Evolutionary conservation across 2,888 invertebrate species (phyloP), one percentile per base, ranked within the genome.

Genomic region (Nowickia ferox): DNA sequence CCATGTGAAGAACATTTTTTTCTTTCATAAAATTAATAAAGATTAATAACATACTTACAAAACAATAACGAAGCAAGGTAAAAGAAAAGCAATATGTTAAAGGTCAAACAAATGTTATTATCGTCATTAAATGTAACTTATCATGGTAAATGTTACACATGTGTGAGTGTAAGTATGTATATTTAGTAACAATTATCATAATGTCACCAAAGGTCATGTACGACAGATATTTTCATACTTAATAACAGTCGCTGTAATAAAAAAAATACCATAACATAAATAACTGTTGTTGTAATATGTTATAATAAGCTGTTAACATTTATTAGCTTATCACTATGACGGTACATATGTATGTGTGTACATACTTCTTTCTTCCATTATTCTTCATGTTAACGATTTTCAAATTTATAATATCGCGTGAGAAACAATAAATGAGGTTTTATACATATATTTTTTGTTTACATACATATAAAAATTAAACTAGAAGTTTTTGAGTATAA

Each of bases 191-290:
- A 48, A 22, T 68, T 38, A 38, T 51, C 17, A n/a, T 46, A 61
- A 74, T 55, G 38, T 46, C 48, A 38, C n/a, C 11, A 46, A 72
- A 74, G 46, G 72, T 74, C 30, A 51, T 51, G 17, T 68, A 19
- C 5, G 40, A 30, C 30, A 30, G 6, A 38, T 17, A 30, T 5
- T 19, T 53, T 53, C 11, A 19, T 8, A n/a, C 9, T 19, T 19
- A 9, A 53, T 11, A 53, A 53, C 11, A 19, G 19, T 30, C 30
- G 30, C 30, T 6, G 30, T 30, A 6, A 30, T 30, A 30, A 30
- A 30, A 19, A 53, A 53, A 22, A 53, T 53, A 53, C 0, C 19
- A 53, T n/a, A 40, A 68, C 38, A 68, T 51, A 30, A 68, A 53
- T 30, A 57, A 9, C 1, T 38, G 9, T 13, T 55, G 19, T 55